Evolutionary conservation across 2,113 vertebrate genomes (phyloP).

Genomic region (Callithrix jacchus): DNA sequence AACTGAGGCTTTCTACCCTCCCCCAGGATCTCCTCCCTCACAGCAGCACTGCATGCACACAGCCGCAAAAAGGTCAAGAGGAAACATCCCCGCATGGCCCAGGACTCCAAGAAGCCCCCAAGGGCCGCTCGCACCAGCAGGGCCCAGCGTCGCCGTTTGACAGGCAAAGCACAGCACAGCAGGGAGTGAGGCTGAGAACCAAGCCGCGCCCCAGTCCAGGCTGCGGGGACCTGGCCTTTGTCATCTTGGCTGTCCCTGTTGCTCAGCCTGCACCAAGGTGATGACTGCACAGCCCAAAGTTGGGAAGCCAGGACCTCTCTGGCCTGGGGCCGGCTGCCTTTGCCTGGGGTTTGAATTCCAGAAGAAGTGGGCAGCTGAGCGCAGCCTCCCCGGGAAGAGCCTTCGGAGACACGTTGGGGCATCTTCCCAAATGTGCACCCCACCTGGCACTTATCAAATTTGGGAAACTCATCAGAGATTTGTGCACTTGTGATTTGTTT

Average conservation of each 20-base stretch:
- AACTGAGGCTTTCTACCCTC: not conserved
- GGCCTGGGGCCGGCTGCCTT: not conserved
- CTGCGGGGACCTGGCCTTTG: not conserved
- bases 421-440: not conserved
- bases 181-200: slow-evolving; percentile 69
- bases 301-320: not conserved
- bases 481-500: not conserved
- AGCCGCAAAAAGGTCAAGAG: slow-evolving; percentile 86
- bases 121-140: slow-evolving; percentile 87
- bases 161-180: slow-evolving; percentile 81
- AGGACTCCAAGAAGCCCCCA: slow-evolving; percentile 80
- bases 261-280: not conserved
- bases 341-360: not conserved
- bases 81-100: slow-evolving; percentile 76
- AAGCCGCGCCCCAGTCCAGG: not conserved
- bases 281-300: too few relatives aligned
- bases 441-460: not conserved
- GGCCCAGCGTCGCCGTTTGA: slow-evolving; percentile 88
- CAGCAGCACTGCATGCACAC: slow-evolving; percentile 86
- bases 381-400: not conserved
- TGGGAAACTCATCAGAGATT: not conserved
- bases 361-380: not conserved
- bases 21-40: slow-evolving; percentile 92
- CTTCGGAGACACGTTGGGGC: not conserved
- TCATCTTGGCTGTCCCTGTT: not conserved